A percentile compares a stretch with the other conserved stretches of the same genome.
These are phyloP conservation scores for Liparis tanakae DNA, from an alignment of 2,797 vertebrate genomes.

Conservation along the genomic window DNA sequence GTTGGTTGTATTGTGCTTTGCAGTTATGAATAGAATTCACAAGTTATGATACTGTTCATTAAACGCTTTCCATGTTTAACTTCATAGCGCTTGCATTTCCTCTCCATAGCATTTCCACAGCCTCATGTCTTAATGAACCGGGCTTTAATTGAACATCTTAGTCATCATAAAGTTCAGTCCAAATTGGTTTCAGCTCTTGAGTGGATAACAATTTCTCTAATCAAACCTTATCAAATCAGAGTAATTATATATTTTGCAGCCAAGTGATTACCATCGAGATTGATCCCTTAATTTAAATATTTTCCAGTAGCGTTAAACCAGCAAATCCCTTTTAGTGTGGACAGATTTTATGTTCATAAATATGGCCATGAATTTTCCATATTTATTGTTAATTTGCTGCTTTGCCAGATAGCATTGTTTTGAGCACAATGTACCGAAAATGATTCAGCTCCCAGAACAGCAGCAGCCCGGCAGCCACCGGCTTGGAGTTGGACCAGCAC, in stretches of 20 bases:
- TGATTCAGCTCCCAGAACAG: slow-evolving; percentile 55
- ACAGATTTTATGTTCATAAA: slow-evolving; percentile 1
- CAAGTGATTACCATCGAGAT: slow-evolving; percentile 26
- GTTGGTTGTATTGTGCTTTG: background rate
- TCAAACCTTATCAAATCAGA: slow-evolving; percentile 14
- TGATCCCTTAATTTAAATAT: slow-evolving; percentile 31
- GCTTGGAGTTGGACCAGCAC: slow-evolving; percentile 43
- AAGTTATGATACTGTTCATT: background rate
- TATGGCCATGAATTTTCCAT: background rate
- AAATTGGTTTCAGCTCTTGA: slow-evolving; percentile 3
- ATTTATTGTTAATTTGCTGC: slow-evolving; percentile 17
- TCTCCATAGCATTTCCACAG: background rate
- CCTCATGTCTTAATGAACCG: background rate
- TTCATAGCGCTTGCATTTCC: background rate
- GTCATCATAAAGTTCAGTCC: background rate
- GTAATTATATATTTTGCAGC: slow-evolving; percentile 12
- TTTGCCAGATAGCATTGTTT: slow-evolving; percentile 44
- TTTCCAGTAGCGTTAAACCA: slow-evolving; percentile 10
- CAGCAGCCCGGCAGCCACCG: slow-evolving; percentile 53
- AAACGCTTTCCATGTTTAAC: background rate
- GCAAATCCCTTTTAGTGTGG: slow-evolving; percentile 19
- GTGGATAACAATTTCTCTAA: slow-evolving; percentile 8
- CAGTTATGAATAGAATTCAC: background rate
- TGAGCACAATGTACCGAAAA: slow-evolving; percentile 45
- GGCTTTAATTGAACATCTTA: background rate